phyloP scores from a whole-genome alignment of 2,113 vertebrate species.

The Tiliqua scincoides region DNA sequence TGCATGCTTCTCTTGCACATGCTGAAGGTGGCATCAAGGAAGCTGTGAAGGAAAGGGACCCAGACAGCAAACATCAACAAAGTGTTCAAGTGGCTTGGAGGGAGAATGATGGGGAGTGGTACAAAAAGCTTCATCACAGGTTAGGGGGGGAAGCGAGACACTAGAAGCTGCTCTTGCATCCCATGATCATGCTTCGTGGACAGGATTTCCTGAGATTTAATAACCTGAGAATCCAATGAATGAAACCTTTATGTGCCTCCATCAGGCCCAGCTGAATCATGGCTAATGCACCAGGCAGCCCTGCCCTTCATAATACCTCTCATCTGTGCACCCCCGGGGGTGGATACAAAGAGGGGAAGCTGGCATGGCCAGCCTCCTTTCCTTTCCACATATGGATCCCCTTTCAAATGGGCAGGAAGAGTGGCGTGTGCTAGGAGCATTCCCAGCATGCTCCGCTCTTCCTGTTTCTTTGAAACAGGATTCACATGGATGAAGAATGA shows the following conservation, averaged over 20 bases:
- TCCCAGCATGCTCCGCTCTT: no score
- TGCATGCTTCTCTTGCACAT: not conserved
- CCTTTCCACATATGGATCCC: no score
- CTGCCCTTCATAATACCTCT: no score
- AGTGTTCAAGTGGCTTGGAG: conserved; percentile 12
- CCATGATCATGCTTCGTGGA: not conserved
- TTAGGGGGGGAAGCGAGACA: not conserved
- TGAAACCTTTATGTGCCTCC: not conserved
- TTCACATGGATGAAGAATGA: no score
- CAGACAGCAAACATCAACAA: not conserved
- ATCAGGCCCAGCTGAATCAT: not conserved
- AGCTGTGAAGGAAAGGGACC: not conserved
- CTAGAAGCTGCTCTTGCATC: not conserved
- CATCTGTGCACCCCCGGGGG: no score
- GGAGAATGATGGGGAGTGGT: not conserved
- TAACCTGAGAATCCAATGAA: conserved; percentile 8
- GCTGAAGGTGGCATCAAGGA: not conserved
- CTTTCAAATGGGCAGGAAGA: no score
- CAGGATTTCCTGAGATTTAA: not conserved
- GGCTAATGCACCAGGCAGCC: no score
- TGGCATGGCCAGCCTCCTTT: no score
- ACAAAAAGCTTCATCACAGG: conserved; percentile 10
- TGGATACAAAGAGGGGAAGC: no score
- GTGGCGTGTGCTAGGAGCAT: no score
- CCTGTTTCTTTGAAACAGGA: no score